These are phyloP conservation scores for Chrysaora quinquecirrha DNA, from an alignment of 30 jellyfish, hydroid and myxozoan species.

Conservation along the genomic window DNA sequence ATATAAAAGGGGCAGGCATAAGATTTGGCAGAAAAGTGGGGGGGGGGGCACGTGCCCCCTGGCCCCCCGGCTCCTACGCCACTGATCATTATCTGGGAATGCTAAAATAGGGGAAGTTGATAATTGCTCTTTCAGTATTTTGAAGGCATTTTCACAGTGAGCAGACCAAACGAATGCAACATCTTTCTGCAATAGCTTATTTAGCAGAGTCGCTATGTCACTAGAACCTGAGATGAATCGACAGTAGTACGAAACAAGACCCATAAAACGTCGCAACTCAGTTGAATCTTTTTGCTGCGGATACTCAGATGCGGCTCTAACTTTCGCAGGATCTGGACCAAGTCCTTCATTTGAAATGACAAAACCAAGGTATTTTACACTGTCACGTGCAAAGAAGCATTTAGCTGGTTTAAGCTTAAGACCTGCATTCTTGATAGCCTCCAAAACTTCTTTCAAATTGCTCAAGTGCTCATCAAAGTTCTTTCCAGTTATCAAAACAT, in stretches of 20 bases:
- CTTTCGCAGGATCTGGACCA: background rate
- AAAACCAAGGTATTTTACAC: background rate
- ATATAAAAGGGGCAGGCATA: no score
- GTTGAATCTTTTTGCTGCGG: background rate
- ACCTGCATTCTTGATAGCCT: background rate
- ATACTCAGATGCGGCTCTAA: background rate
- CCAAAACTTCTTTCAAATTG: background rate
- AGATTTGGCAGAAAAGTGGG: no score
- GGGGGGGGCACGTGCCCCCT: no score
- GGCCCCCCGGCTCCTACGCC: no score
- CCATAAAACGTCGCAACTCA: background rate
- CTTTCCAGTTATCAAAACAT: background rate
- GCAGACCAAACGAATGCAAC: background rate
- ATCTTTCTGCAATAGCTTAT: background rate
- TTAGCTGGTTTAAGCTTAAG: background rate
- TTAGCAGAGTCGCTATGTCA: background rate
- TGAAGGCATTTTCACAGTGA: slow-evolving; percentile 1
- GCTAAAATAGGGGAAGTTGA: background rate
- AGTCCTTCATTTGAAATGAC: background rate
- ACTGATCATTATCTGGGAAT: background rate
- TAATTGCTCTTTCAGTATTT: background rate
- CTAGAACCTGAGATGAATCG: slow-evolving; percentile 3
- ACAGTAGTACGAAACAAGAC: background rate
- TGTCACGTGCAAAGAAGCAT: background rate
- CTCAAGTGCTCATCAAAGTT: background rate